These are phyloP conservation scores for Xylocopa sonorina DNA, from an alignment of 1,140 invertebrate genomes.

Conservation along the genomic window DNA sequence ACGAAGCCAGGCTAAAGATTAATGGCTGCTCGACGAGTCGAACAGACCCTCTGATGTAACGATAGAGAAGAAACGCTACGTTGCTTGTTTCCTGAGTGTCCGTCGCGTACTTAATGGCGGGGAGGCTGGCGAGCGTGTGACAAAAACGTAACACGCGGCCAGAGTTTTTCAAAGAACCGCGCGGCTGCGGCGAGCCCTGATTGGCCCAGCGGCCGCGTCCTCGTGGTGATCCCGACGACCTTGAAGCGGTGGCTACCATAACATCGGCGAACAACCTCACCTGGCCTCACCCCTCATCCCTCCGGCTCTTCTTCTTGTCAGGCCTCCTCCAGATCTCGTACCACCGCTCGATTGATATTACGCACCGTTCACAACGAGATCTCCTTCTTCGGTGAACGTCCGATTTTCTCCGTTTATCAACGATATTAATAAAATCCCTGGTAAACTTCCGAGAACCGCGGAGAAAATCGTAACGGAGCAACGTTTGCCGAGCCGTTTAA, in stretches of 20 bases:
- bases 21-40: background rate
- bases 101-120: constrained; percentile 27
- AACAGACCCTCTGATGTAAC: constrained; percentile 44
- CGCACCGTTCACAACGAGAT: constrained; percentile 39
- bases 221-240: constrained; percentile 74
- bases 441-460: background rate
- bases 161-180: constrained; percentile 62
- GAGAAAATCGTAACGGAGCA: background rate
- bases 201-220: constrained; percentile 68
- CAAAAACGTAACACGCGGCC: constrained; percentile 46
- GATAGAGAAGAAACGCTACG: constrained; percentile 33
- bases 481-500: constrained; percentile 2
- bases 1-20: constrained; percentile 17
- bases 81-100: constrained; percentile 15
- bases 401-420: too few species aligned
- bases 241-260: constrained; percentile 69
- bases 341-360: constrained; percentile 45
- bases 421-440: too few species aligned
- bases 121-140: background rate
- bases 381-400: background rate
- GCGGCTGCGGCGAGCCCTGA: constrained; percentile 30
- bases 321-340: constrained; percentile 32
- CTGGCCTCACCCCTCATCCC: constrained; percentile 55
- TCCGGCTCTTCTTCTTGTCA: constrained; percentile 40
- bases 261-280: constrained; percentile 70